Percentiles rank a stretch among this genome's conserved stretches.
Conservation (phyloP, 2,113 vertebrate species). For the Psettodes erumei region DNA sequence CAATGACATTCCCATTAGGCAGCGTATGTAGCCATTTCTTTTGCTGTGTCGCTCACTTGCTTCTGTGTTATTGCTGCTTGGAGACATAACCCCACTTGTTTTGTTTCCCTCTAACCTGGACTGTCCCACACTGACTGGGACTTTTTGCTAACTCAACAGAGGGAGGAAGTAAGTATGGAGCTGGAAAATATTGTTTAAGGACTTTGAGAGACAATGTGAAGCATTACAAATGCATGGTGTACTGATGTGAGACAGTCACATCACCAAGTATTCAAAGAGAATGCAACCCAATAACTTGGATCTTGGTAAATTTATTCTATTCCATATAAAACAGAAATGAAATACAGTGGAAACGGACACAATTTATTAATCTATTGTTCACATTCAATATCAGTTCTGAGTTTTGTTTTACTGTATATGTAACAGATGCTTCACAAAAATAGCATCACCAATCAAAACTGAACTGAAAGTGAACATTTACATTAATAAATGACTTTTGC, state of each 20-base stretch:
- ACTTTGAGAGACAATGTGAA: background rate
- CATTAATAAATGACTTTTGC: constrained; percentile 46
- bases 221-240: constrained; percentile 46
- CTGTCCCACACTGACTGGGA: constrained; percentile 46
- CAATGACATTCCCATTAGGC: background rate
- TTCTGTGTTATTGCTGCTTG: constrained; percentile 26
- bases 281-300: background rate
- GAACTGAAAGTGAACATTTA: constrained; percentile 53
- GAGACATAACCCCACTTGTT: constrained; percentile 53
- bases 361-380: constrained; percentile 58
- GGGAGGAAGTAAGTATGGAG: constrained; percentile 68
- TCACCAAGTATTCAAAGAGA: constrained; percentile 39
- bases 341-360: constrained; percentile 3
- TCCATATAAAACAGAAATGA: background rate
- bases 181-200: background rate
- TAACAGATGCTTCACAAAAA: background rate
- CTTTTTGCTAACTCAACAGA: constrained; percentile 52
- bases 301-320: background rate
- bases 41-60: background rate
- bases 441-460: constrained; percentile 1
- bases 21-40: background rate
- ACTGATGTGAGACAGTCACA: constrained; percentile 30
- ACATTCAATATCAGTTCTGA: constrained; percentile 23
- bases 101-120: constrained; percentile 57
- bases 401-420: background rate